Percentiles rank a stretch among this genome's conserved stretches.
These are phyloP conservation scores for Athripsodes cinereus DNA, from an alignment of 2,888 invertebrate species.

Conservation along the genomic window DNA sequence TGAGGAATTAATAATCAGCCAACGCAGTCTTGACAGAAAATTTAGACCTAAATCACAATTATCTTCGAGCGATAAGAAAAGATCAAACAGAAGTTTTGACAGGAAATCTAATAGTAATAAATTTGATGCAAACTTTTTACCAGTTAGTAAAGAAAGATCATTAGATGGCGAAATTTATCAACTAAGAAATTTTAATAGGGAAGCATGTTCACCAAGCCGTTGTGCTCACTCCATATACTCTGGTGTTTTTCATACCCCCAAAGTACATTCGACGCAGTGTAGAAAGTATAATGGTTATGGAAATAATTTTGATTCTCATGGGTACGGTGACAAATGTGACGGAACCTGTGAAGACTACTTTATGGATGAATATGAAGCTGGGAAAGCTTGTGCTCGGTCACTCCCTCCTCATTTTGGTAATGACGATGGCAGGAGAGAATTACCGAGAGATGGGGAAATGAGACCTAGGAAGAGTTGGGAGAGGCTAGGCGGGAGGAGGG, in stretches of 20 bases:
- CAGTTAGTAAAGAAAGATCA: constrained; percentile 24
- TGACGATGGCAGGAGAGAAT: constrained; percentile 17
- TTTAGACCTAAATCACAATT: constrained; percentile 18
- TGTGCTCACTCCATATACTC: constrained; percentile 23
- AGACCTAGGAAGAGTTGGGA: constrained; percentile 23
- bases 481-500: constrained; percentile 23
- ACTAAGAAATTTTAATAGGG: constrained; percentile 18
- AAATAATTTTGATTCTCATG: constrained; percentile 20
- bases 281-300: constrained; percentile 19
- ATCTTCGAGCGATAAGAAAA: constrained; percentile 16
- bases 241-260: constrained; percentile 13
- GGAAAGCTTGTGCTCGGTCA: constrained; percentile 23
- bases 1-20: constrained; percentile 24
- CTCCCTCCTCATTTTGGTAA: constrained; percentile 26
- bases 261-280: constrained; percentile 22
- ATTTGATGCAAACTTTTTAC: constrained; percentile 23
- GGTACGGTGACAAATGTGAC: constrained; percentile 20
- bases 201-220: constrained; percentile 18
- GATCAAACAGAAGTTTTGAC: constrained; percentile 12
- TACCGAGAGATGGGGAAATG: constrained; percentile 13
- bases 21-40: constrained; percentile 25
- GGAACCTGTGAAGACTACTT: constrained; percentile 19
- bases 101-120: constrained; percentile 14
- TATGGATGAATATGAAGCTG: constrained; percentile 15
- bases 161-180: constrained; percentile 24